A percentile compares a stretch with the other conserved stretches of the same genome.
Conservation (phyloP, 2,797 vertebrate genomes). For the Catamblyrhynchus diadema region DNA sequence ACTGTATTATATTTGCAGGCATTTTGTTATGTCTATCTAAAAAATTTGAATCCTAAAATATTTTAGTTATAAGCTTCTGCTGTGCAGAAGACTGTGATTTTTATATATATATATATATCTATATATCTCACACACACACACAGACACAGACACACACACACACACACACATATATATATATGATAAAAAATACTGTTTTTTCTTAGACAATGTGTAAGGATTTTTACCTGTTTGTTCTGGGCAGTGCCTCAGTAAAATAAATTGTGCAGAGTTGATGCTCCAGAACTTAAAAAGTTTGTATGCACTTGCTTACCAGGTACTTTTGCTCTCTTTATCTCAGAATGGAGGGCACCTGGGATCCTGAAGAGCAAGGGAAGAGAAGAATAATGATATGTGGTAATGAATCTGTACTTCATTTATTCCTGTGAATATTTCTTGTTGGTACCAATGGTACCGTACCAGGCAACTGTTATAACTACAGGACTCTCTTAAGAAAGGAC, state of each 20-base stretch:
- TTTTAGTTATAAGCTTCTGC: slow-evolving; percentile 77
- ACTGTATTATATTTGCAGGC: slow-evolving; percentile 68
- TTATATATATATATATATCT: slow-evolving; percentile 60
- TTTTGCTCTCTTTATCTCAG: background rate
- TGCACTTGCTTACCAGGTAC: slow-evolving; percentile 65
- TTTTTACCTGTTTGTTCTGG: slow-evolving; percentile 74
- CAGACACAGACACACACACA: background rate
- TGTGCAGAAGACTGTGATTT: slow-evolving; percentile 75
- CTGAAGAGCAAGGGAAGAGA: slow-evolving; percentile 65
- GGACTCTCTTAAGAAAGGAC: slow-evolving; percentile 57
- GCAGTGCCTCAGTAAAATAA: slow-evolving; percentile 62
- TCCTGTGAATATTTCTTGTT: slow-evolving; percentile 80
- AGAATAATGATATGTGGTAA: slow-evolving; percentile 54
- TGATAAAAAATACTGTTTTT: slow-evolving; percentile 63
- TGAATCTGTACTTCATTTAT: slow-evolving; percentile 76
- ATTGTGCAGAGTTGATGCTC: slow-evolving; percentile 51
- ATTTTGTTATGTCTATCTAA: slow-evolving; percentile 73
- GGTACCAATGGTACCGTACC: slow-evolving; percentile 78
- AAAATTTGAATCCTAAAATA: slow-evolving; percentile 65
- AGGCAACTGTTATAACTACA: slow-evolving; percentile 70
- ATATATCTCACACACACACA: background rate
- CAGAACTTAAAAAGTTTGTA: slow-evolving; percentile 64
- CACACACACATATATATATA: background rate
- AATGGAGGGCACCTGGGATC: slow-evolving; percentile 15
- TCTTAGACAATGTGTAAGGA: slow-evolving; percentile 72